Evolutionary conservation across 2,113 vertebrate species (phyloP), one percentile per base, ranked within the genome.

Genomic region (Telmatochromis sp.): DNA sequence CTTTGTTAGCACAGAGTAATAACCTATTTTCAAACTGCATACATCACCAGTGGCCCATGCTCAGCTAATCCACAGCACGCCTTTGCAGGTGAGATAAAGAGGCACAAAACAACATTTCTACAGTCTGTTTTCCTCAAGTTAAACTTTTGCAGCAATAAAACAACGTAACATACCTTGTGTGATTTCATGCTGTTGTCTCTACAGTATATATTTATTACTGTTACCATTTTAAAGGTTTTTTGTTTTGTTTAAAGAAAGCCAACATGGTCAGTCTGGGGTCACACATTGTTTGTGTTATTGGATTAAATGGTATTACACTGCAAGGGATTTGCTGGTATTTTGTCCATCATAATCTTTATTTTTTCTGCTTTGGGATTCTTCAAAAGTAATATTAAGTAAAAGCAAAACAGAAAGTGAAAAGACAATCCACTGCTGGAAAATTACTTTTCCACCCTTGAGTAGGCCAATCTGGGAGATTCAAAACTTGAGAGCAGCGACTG

Each of bases 391-490:
- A 81, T 70, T 7, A 42, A 17, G 8, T 33, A 31, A 28, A 93
- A 79, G 10, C 81, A 80, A 87, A 13, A 5, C 49, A 88, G 26
- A 85, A 84, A 42, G 35, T 63, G 47, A 35, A 83, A 84, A 42
- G 12, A 82, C 47, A 55, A 10, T 19, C 33, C 23, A 83, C 33
- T 86, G 51, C 70, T 81, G 84, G 84, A 90, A 93, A 93, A 93
- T 92, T 80, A 87, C 85, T 93, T 95, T 92, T 91, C 90, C 79
- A 87, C 47, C 57, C 81, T 80, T 12, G 7, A 86, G 84, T 53
- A 60, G 45, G 7, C 81, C 33, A 23, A 9, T 45, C 81, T 89
- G 19, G 6, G 60, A 82, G 79, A 85, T 83, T 90, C 23, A 19
- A 84, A 84, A 87, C 17, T 26, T 31, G 73, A 68, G 55, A 51